Percentiles rank a stretch among this genome's conserved stretches.
Conservation (phyloP, 2,888 invertebrate species). For the Drosophila cognata region DNA sequence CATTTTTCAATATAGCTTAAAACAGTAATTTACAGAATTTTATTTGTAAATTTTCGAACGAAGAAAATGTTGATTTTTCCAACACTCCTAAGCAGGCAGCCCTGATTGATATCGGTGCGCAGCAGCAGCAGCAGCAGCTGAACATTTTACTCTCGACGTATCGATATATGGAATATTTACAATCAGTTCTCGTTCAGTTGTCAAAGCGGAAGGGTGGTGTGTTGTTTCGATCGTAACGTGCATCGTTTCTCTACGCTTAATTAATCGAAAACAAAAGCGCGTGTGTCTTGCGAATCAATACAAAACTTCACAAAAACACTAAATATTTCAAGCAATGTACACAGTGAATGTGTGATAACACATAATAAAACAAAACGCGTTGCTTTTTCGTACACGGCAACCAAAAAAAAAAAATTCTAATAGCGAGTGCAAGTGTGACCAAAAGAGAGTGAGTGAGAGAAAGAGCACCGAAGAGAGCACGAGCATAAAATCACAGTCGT, state of each 20-base stretch:
- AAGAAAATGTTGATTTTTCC: not conserved
- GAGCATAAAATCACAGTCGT: conserved; percentile 72
- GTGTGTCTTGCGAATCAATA: conserved; percentile 55
- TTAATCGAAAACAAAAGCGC: conserved; percentile 60
- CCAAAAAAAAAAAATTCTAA: conserved; percentile 39
- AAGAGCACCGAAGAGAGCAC: conserved; percentile 45
- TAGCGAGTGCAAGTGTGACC: conserved; percentile 47
- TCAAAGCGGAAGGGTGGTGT: conserved; percentile 36
- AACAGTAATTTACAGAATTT: not conserved
- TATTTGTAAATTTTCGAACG: not conserved
- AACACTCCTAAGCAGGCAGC: conserved; percentile 28
- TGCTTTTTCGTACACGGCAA: conserved; percentile 24
- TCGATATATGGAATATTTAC: conserved; percentile 39
- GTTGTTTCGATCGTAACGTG: conserved; percentile 17
- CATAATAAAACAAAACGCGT: conserved; percentile 33
- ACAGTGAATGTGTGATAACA: conserved; percentile 40
- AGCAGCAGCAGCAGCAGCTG: conserved; percentile 27
- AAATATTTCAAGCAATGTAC: conserved; percentile 30
- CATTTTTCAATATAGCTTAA: conserved; percentile 26
- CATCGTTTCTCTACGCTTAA: conserved; percentile 35
- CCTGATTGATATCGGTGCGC: conserved; percentile 31
- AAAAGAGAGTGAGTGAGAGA: conserved; percentile 34
- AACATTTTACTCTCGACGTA: conserved; percentile 14
- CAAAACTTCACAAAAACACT: conserved; percentile 39
- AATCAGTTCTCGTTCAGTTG: conserved; percentile 60